Evolutionary conservation across 2,797 vertebrate genomes (phyloP).

Genomic region (Synanceia verrucosa): DNA sequence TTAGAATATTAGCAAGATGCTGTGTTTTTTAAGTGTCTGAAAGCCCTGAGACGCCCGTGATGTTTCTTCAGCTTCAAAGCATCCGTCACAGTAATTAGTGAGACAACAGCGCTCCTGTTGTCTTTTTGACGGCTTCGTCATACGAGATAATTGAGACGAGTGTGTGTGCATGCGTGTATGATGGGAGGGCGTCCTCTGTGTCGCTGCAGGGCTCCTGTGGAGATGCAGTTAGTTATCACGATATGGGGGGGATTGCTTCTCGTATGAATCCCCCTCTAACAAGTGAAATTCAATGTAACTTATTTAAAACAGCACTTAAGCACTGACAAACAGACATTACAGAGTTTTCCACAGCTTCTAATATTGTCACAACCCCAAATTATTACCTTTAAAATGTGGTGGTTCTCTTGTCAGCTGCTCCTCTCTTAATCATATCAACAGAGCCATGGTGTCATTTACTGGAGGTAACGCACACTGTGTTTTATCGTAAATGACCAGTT

Average conservation of each 20-base stretch:
- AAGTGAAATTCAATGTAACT: not conserved
- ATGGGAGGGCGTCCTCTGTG: slow-evolving; percentile 6
- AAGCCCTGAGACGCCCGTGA: slow-evolving; percentile 12
- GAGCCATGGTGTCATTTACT: not conserved
- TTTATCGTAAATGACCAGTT: slow-evolving; percentile 20
- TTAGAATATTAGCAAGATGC: slow-evolving; percentile 11
- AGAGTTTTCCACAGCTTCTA: slow-evolving; percentile 13
- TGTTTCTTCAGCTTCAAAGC: slow-evolving; percentile 32
- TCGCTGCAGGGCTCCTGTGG: slow-evolving; percentile 45
- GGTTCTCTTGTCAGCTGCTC: not conserved
- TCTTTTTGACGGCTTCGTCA: slow-evolving; percentile 48
- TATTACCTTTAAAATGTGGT: slow-evolving; percentile 3
- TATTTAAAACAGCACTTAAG: slow-evolving; percentile 27
- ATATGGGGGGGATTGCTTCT: slow-evolving; percentile 3
- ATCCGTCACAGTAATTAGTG: slow-evolving; percentile 53
- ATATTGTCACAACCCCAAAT: slow-evolving; percentile 33
- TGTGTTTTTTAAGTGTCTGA: slow-evolving; percentile 15
- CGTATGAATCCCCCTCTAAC: not conserved
- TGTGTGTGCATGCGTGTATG: not conserved
- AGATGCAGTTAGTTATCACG: slow-evolving; percentile 47
- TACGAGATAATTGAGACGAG: slow-evolving; percentile 58
- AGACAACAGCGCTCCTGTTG: slow-evolving; percentile 47
- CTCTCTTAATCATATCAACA: slow-evolving; percentile 43
- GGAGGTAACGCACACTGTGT: not conserved
- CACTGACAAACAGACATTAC: slow-evolving; percentile 28